Base-by-base conservation (phyloP, 1,140 invertebrate species). In the Pogonognathellus flavescens region DNA sequence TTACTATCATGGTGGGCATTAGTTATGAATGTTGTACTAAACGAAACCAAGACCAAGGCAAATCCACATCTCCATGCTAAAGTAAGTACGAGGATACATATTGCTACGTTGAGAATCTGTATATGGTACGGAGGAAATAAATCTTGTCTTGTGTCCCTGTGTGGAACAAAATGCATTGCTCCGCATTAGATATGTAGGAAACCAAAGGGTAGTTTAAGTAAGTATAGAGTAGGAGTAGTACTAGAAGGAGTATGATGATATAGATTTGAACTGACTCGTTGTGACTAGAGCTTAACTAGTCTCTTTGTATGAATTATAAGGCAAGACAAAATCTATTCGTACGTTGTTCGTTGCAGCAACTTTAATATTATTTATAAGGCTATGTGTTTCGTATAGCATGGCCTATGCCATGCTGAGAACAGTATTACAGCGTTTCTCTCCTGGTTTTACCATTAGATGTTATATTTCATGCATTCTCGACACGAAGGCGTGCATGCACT, bases 381-480 rank as follows among this genome's bases (percentile, higher is more conserved):
- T n/a, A n/a, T n/a, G n/a, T n/a, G n/a, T n/a, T n/a, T n/a, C n/a
- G n/a, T 41, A 41, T 6, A 6, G 1, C 31, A 41, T 41, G 31
- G 1, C 31, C 1, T 41, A 41, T 41, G 6, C 31, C 6, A 41
- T 41, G 1, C 31, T 41, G 31, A 3, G 31, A 41, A 41, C 6
- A 41, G 31, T 41, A 41, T 41, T 41, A 41, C 1, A 41, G n/a
- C 31, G n/a, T 49, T 76, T 31, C 22, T 66, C 49, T 76, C 70
- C 70, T 76, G 70, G 70, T 76, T 76, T 76, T 76, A 31, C 31
- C 70, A 76, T 76, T 76, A 76, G 31, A 76, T 50, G 70, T 76
- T 76, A 76, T 76, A 76, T 76, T 76, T 76, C 70, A 76, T 76
- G 62, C 25, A 76, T 76, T 76, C 70, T n/a, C 70, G 70, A 76